Base-by-base conservation (phyloP, 2,888 invertebrate genomes). In the Drosophila merina region DNA sequence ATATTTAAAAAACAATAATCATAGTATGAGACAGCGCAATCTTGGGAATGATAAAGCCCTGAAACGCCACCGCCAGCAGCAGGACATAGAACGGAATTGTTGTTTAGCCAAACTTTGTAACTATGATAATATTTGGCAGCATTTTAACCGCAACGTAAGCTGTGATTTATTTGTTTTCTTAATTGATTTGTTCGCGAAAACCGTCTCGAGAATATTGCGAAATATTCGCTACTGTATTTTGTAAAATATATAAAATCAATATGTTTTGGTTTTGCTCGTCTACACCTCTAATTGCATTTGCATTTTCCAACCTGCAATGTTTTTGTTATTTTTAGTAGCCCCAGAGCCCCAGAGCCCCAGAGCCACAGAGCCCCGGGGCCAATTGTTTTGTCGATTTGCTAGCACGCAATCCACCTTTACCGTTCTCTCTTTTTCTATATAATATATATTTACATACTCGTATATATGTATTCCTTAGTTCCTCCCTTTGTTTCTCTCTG, bases 11-110 rank as follows among this genome's bases (percentile, higher is more conserved):
- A 31, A 48, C 33, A 70, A 76, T 71, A 60, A 45, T 25, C 66
- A 57, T 82, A 86, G 86, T 69, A 84, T 84, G 83, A 84, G 81
- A 86, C 77, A 80, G 64, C 78, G 79, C 54, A 79, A 67, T 62
- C 64, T 66, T 33, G 57, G 66, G 28, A 77, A 68, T 25, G 74
- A 63, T 33, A 83, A 73, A 51, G 58, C 72, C 30, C 67, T 72
- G 64, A 68, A 67, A 66, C 76, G 72, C 52, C 74, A 76, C 38
- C 63, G 54, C 49, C 75, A 74, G 49, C 57, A 63, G 55, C 59
- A 72, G 42, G 49, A 60, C 69, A 69, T 62, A 66, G 67, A 74
- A 51, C 69, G 57, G 36, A 77, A 79, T 71, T 83, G 83, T 79
- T 86, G 81, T 59, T 64, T 72, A 45, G 68, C 70, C 40, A 79